phyloP scores from a whole-genome alignment of 1,140 invertebrate species.

The Trichoplusia ni region DNA sequence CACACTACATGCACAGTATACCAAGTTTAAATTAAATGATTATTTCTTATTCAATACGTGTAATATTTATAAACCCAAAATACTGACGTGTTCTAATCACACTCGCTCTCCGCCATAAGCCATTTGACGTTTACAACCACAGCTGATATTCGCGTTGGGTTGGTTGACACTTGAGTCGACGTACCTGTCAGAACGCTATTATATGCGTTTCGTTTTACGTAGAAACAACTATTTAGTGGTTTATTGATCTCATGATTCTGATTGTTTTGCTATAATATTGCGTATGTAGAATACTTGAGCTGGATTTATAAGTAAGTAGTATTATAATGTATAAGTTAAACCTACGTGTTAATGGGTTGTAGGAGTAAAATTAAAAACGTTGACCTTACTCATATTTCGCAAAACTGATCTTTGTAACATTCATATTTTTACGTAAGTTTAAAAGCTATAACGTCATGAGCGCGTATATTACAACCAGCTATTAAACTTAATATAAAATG shows the following conservation, averaged over 20 bases:
- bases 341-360: conserved; percentile 37
- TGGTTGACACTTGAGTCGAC: not conserved
- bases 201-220: conserved; percentile 32
- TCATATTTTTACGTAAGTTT: conserved; percentile 8
- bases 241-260: too few relatives aligned
- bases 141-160: too few relatives aligned
- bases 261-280: too few relatives aligned
- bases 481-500: too few relatives aligned
- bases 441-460: too few relatives aligned
- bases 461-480: too few relatives aligned
- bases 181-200: conserved; percentile 24
- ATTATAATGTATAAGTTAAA: too few relatives aligned
- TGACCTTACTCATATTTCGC: conserved; percentile 40
- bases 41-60: not conserved
- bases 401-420: conserved; percentile 31
- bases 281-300: too few relatives aligned
- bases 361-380: conserved; percentile 37
- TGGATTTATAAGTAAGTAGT: too few relatives aligned
- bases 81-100: conserved; percentile 37
- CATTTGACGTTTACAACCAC: conserved; percentile 24
- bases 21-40: not conserved
- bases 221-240: too few relatives aligned
- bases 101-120: conserved; percentile 24
- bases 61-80: conserved; percentile 18
- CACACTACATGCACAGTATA: not conserved